Conservation (phyloP, 2,888 invertebrate species). For the Poecilus cupreus region DNA sequence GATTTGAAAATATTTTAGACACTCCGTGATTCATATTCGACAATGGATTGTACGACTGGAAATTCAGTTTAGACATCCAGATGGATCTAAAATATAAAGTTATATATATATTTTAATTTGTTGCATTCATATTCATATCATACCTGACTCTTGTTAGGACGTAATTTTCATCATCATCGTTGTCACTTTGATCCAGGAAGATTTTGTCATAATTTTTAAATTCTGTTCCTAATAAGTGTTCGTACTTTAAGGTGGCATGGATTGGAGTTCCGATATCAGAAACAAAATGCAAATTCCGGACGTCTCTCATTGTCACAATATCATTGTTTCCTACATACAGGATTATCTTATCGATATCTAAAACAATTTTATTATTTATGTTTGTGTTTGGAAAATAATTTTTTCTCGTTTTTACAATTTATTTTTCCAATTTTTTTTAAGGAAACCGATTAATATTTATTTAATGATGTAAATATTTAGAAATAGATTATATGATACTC, state of each 20-base stretch:
- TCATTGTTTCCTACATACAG: conserved; percentile 45
- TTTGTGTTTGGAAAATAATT: no score
- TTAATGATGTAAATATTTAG: no score
- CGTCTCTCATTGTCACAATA: conserved; percentile 44
- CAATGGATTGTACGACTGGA: conserved; percentile 47
- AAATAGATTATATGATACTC: no score
- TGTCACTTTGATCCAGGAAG: background rate
- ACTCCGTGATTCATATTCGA: conserved; percentile 44
- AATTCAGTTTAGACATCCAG: conserved; percentile 50
- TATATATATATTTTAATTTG: no score
- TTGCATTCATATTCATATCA: background rate
- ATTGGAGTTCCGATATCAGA: conserved; percentile 52
- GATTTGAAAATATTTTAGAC: conserved; percentile 47
- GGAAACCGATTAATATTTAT: no score
- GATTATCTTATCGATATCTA: conserved; percentile 49
- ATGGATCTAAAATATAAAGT: conserved; percentile 48
- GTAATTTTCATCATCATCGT: conserved; percentile 46
- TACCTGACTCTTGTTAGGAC: conserved; percentile 41
- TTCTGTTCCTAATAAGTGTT: conserved; percentile 35
- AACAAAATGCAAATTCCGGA: conserved; percentile 14
- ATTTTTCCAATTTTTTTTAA: no score
- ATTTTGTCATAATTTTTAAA: conserved; percentile 49
- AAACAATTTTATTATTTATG: no score
- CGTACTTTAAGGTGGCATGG: conserved; percentile 25
- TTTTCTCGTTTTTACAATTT: no score